Evolutionary conservation across 1,140 invertebrate species (phyloP).

Genomic region (Anadara kagoshimensis): DNA sequence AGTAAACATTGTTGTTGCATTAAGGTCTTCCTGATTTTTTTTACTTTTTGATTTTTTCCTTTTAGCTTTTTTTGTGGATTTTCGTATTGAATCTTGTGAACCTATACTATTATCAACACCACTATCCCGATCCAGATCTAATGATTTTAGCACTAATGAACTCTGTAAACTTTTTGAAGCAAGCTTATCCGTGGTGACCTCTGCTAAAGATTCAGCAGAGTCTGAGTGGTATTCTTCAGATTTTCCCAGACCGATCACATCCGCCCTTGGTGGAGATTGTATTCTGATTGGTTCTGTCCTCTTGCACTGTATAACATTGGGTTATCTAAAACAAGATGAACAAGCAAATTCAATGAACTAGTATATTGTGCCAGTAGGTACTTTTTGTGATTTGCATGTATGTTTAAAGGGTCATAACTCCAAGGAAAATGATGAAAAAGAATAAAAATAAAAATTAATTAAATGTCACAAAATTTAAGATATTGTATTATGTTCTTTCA

Average conservation of each 20-base stretch:
- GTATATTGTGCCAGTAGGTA: too few species aligned
- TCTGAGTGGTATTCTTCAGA: constrained; percentile 48
- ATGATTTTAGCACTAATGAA: background rate
- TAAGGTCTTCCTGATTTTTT: constrained; percentile 27
- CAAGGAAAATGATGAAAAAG: too few species aligned
- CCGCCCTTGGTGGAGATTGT: constrained; percentile 27
- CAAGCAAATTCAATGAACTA: too few species aligned
- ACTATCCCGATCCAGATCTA: too few species aligned
- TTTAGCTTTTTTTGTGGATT: constrained; percentile 21
- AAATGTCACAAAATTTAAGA: background rate
- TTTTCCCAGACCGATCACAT: constrained; percentile 21
- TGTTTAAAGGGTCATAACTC: too few species aligned
- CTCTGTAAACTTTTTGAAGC: constrained; percentile 1
- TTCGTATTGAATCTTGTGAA: constrained; percentile 35
- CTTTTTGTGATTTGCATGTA: too few species aligned
- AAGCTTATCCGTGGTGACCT: constrained; percentile 33
- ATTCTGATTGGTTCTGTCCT: constrained; percentile 31
- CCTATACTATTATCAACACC: constrained; percentile 21
- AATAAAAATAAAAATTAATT: background rate
- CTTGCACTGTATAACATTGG: constrained; percentile 38
- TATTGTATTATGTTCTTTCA: background rate
- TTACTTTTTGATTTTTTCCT: constrained; percentile 20
- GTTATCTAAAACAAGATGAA: constrained; percentile 46
- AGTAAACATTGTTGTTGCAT: constrained; percentile 36
- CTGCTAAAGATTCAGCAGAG: constrained; percentile 53